These are phyloP conservation scores for Telenomus remus DNA, from an alignment of 1,140 invertebrate genomes.

Conservation along the genomic window DNA sequence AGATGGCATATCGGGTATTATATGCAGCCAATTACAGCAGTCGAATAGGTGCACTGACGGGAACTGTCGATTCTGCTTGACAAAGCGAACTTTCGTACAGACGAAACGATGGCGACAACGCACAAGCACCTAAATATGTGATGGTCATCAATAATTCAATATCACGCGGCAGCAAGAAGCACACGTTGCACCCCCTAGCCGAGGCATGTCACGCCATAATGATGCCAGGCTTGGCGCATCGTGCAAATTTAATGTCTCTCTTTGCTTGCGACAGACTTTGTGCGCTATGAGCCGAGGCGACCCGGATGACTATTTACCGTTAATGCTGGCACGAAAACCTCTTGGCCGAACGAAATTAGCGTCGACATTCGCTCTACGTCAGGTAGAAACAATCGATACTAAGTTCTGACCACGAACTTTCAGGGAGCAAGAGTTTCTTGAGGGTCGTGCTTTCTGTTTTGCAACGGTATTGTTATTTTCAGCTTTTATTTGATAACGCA, in stretches of 20 bases:
- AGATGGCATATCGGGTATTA: constrained; percentile 34
- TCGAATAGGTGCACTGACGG: constrained; percentile 29
- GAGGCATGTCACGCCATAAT: constrained; percentile 67
- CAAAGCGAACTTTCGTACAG: constrained; percentile 35
- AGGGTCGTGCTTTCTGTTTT: constrained; percentile 18
- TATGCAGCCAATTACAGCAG: constrained; percentile 35
- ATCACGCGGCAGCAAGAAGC: constrained; percentile 58
- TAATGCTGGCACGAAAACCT: constrained; percentile 57
- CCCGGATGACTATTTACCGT: constrained; percentile 56
- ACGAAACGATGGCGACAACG: constrained; percentile 60
- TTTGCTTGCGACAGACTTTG: constrained; percentile 57
- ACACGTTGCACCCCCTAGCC: constrained; percentile 53
- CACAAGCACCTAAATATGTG: constrained; percentile 66
- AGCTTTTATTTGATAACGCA: background rate
- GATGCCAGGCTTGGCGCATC: constrained; percentile 55
- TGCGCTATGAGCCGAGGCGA: constrained; percentile 52
- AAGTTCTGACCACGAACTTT: constrained; percentile 34
- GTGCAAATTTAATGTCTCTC: constrained; percentile 68
- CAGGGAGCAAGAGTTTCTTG: constrained; percentile 16
- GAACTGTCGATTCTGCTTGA: constrained; percentile 53
- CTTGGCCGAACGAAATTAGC: constrained; percentile 51
- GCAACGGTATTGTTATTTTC: background rate
- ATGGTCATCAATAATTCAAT: constrained; percentile 71
- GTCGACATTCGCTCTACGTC: constrained; percentile 43
- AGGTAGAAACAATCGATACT: constrained; percentile 57